A percentile compares a stretch with the other conserved stretches of the same genome.
Evolutionary conservation across 2,113 vertebrate genomes (phyloP).

Genomic region (Aplodontia rufa): DNA sequence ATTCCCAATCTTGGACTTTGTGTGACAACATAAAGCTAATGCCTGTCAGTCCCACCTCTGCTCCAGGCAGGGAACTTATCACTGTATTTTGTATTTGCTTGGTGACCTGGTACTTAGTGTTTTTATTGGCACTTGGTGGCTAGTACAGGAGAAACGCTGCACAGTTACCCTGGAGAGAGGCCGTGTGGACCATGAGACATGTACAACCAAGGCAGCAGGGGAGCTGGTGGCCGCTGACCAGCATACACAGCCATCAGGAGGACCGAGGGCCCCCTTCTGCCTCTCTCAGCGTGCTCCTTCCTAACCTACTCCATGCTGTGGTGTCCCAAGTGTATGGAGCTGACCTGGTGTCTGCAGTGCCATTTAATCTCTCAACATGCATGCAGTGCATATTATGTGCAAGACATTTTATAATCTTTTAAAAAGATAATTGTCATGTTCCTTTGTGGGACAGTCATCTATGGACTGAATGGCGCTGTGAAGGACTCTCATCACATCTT

Average conservation of each 20-base stretch:
- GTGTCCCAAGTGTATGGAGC: neutral
- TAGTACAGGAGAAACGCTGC: neutral
- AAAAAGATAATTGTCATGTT: neutral
- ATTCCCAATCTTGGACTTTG: neutral
- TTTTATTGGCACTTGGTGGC: neutral
- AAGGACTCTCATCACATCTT: neutral
- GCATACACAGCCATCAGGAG: neutral
- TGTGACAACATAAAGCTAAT: neutral
- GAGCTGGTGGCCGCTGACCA: neutral
- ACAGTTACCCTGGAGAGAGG: neutral
- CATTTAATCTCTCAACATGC: neutral
- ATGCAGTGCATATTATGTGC: neutral
- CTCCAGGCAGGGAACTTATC: too few relatives aligned
- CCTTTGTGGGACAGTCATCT: neutral
- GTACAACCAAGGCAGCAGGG: rapidly evolving
- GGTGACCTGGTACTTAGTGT: neutral
- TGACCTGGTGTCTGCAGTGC: neutral
- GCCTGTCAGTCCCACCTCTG: too few relatives aligned
- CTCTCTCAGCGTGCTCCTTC: neutral
- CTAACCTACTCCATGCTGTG: too few relatives aligned
- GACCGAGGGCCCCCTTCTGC: rapidly evolving
- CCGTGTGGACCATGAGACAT: rapidly evolving
- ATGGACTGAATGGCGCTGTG: neutral
- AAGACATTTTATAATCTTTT: neutral
- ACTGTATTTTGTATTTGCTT: neutral